Base-by-base conservation (phyloP, 2,113 vertebrate genomes). In the Nannobrachium achirus region DNA sequence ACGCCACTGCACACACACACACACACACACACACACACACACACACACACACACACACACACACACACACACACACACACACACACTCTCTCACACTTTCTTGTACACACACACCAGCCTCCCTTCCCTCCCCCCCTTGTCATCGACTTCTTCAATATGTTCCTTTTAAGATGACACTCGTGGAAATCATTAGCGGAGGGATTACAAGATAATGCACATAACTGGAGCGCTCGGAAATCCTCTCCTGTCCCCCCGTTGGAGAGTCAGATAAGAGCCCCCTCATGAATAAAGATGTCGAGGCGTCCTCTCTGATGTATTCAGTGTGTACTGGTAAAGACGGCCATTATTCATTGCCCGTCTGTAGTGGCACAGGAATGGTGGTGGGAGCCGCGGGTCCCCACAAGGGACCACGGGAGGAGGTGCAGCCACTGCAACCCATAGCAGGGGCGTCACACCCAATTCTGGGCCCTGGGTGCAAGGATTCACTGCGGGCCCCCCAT, bases 241-340 rank as follows among this genome's bases (percentile, higher is more conserved):
- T 18, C 67, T 25, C n/a, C 58, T 45, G 50, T 71, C 70, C 57
- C 66, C 56, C 73, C n/a, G n/a, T 3, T 33, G 72, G 51, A 63
- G 48, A 2, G 0, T 56, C 57, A 76, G 73, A 86, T 76, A 71
- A 81, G 79, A 83, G 65, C 25, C 18, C 56, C 71, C 68, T 84
- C 75, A 88, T 88, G 82, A 86, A 86, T 88, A 88, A 86, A 89
- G 67, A 88, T 86, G 71, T 66, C 63, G 42, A 78, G 79, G 33
- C 20, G 53, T 69, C 76, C 62, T 20, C 74, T 66, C 73, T 40
- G 14, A 65, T n/a, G 65, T 74, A 56, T 72, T 85, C 78, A 33
- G 52, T 68, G 76, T 76, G 79, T 68, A 80, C 76, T 78, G 81
- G 66, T 78, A 84, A 73, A 65, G 59, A 75, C 39, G 52, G 74